These are phyloP conservation scores for Syrphus vitripennis DNA, from an alignment of 2,888 invertebrate genomes.

Conservation along the genomic window DNA sequence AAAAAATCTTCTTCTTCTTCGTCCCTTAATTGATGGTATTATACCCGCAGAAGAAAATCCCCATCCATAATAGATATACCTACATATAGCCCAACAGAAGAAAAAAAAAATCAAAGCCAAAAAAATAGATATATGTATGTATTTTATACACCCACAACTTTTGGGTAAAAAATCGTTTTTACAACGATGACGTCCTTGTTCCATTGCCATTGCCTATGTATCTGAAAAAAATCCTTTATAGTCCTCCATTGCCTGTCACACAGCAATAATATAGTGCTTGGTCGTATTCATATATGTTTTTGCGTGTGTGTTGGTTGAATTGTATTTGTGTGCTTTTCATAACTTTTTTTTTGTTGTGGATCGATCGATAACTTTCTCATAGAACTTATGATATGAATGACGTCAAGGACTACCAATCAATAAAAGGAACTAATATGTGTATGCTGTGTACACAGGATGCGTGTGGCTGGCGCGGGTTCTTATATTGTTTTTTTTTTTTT, in stretches of 20 bases:
- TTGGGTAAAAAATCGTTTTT: neutral
- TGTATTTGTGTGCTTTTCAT: neutral
- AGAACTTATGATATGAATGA: conserved; percentile 25
- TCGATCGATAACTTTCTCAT: conserved; percentile 59
- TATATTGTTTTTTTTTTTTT: neutral
- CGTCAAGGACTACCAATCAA: conserved; percentile 57
- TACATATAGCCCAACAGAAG: neutral
- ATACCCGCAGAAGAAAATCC: neutral
- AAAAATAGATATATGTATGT: neutral
- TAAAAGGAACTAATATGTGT: neutral
- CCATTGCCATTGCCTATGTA: neutral
- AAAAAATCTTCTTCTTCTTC: neutral
- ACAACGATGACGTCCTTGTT: conserved; percentile 25
- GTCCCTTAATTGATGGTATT: conserved; percentile 7
- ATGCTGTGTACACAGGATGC: neutral
- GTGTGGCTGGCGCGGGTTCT: neutral
- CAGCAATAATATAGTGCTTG: neutral
- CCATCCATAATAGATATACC: neutral
- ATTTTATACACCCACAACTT: neutral
- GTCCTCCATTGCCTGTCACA: neutral
- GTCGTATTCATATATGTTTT: neutral
- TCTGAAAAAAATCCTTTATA: neutral
- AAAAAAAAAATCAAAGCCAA: neutral
- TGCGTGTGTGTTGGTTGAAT: neutral
- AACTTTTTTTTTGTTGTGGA: too few species aligned